phyloP scores from a whole-genome alignment of 1,140 invertebrate species.

The Tetramorium parvispinum region DNA sequence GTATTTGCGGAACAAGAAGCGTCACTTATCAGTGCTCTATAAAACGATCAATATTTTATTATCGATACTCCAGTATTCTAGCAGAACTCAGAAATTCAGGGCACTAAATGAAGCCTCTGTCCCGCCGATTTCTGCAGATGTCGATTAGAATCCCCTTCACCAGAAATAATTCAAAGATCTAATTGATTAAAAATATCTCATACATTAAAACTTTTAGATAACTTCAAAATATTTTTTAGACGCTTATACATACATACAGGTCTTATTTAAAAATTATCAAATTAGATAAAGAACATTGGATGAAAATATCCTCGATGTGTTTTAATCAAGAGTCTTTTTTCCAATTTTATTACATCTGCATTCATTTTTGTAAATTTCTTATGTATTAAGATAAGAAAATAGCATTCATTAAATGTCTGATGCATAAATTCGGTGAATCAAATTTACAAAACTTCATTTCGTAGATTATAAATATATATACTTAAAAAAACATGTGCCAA shows the following conservation, averaged over 20 bases:
- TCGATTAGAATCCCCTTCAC: neutral
- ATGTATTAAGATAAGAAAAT: neutral
- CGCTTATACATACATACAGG: no score
- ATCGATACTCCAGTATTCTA: neutral
- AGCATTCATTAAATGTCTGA: neutral
- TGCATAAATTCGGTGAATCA: neutral
- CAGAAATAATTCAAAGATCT: neutral
- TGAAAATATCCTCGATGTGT: neutral
- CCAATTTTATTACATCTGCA: neutral
- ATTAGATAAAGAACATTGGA: no score
- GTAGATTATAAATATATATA: neutral
- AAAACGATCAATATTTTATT: constrained; percentile 44
- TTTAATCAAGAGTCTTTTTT: neutral
- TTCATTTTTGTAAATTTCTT: neutral
- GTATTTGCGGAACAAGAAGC: neutral
- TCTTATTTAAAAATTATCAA: no score
- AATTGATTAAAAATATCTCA: neutral
- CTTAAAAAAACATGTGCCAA: neutral
- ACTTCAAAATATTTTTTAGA: neutral
- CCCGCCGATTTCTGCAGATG: neutral
- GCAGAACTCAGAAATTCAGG: neutral
- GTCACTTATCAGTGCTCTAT: neutral
- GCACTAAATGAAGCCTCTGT: neutral
- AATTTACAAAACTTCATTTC: neutral
- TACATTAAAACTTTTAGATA: neutral